These are phyloP conservation scores for Cerceris rybyensis DNA, from an alignment of 2,888 invertebrate species.

Conservation along the genomic window DNA sequence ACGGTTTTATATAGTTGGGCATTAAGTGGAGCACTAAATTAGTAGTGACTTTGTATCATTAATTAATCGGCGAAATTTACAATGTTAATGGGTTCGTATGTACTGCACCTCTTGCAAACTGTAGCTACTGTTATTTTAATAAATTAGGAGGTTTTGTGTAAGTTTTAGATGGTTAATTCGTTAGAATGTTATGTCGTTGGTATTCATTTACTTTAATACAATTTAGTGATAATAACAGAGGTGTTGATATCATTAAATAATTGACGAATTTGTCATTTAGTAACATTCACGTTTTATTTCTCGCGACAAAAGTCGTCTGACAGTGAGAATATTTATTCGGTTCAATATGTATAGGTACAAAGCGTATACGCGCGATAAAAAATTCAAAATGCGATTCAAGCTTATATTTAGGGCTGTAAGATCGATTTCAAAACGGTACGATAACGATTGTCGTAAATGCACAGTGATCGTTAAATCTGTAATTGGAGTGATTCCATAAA, in stretches of 20 bases:
- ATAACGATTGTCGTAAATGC: too few relatives aligned
- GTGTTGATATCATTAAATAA: background rate
- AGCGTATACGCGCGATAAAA: background rate
- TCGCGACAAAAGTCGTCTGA: conserved; percentile 4
- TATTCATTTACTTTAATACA: background rate
- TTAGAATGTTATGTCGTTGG: background rate
- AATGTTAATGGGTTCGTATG: too few relatives aligned
- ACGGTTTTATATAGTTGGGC: too few relatives aligned
- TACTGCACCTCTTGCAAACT: too few relatives aligned
- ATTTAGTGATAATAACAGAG: background rate
- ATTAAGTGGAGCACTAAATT: too few relatives aligned
- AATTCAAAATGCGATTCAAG: background rate
- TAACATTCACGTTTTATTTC: background rate
- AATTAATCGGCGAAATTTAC: too few relatives aligned
- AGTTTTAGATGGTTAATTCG: background rate
- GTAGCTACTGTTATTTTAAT: too few relatives aligned
- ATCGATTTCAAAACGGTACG: background rate
- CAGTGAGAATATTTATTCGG: background rate
- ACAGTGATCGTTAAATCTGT: too few relatives aligned
- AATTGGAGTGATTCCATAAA: too few relatives aligned
- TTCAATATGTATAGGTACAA: background rate
- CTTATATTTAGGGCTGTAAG: background rate
- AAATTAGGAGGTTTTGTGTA: too few relatives aligned
- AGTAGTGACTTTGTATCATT: too few relatives aligned
- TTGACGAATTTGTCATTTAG: background rate